Conservation (phyloP, 1,140 invertebrate species). For the Leguminivora glycinivorella region DNA sequence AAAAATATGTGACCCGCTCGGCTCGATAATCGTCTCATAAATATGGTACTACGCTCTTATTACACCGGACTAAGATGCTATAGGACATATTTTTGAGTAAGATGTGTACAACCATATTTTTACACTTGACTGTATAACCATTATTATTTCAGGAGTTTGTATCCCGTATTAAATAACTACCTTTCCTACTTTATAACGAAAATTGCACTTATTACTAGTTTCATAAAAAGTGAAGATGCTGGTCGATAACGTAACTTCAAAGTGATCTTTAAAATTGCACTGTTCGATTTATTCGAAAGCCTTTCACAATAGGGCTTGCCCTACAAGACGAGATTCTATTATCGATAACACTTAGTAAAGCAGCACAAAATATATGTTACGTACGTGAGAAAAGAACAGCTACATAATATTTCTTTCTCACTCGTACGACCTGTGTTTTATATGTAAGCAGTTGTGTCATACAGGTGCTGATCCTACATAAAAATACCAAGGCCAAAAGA, state of each 20-base stretch:
- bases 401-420: not conserved
- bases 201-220: too few relatives aligned
- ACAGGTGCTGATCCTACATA: not conserved
- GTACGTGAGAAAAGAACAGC: not conserved
- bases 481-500: not conserved
- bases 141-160: too few relatives aligned
- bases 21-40: too few relatives aligned
- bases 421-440: not conserved
- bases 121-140: too few relatives aligned
- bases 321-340: slow-evolving; percentile 1
- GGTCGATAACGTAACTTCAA: not conserved
- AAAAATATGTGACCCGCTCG: too few relatives aligned
- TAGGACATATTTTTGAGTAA: too few relatives aligned
- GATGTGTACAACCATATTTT: too few relatives aligned
- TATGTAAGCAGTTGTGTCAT: not conserved
- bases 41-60: too few relatives aligned
- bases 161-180: too few relatives aligned
- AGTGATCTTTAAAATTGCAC: not conserved
- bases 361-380: not conserved
- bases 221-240: too few relatives aligned
- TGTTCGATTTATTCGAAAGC: not conserved
- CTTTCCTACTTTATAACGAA: too few relatives aligned
- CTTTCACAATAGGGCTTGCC: slow-evolving; percentile 9
- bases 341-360: not conserved
- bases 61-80: too few relatives aligned